Base-by-base conservation (phyloP, 1,140 invertebrate genomes). In the Thaumatotibia leucotreta region DNA sequence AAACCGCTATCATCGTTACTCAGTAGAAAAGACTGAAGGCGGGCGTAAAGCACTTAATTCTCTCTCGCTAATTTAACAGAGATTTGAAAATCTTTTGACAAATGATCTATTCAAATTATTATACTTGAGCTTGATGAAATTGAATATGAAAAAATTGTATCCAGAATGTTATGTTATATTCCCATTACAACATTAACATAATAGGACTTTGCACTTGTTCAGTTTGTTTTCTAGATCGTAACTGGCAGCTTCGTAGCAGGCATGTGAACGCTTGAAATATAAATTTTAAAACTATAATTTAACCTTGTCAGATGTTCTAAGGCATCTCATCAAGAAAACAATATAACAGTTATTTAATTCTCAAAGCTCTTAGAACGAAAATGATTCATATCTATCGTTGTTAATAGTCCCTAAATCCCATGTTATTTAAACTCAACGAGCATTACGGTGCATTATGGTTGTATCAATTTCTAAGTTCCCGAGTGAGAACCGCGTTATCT, bases 391-490 rank as follows among this genome's bases (percentile, higher is more conserved):
- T 45, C 39, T 45, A 45, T 8, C 39, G 17, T 20, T n/a, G 39
- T 45, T 45, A 45, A 58, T 58, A 6, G 52, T 27, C 52, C 4
- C 11, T 29, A 58, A 29, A 29, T 31, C 6, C 17, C 24, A 24
- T 29, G 52, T 27, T 52, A 58, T 27, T 24, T 58, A 31, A 58
- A 58, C 52, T 27, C 24, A 27, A 27, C 52, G 52, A 58, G 23
- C 52, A 31, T 58, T 58, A 58, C 23, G 23, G 23, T 58, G 52
- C 52, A 27, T 58, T 58, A 58, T 58, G 52, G 62, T 64, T 54
- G 35, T 65, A 71, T 75, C 49, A 68, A 75, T 70, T 72, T 74
- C 66, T 49, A 49, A 63, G 45, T 24, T 52, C 31, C 27, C 22
- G 49, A 14, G 35, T 50, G 61, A 63, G 58, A 35, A 32, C 5